Evolutionary conservation across 1,140 invertebrate species (phyloP).

Genomic region (Sitobion miscanthi): DNA sequence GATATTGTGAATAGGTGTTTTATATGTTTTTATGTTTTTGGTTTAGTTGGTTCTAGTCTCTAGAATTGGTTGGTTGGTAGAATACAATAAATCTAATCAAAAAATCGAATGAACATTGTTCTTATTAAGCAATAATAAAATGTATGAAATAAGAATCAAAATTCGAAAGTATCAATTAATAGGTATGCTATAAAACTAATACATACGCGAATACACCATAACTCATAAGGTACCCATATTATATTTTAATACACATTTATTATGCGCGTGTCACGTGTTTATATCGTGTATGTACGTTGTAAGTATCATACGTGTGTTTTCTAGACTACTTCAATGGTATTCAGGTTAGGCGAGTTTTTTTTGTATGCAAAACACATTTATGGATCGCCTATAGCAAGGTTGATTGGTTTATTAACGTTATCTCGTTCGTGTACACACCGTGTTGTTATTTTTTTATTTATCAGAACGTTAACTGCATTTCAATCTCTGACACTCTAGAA

Average conservation of each 20-base stretch:
- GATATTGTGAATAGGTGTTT: neutral
- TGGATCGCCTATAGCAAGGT: neutral
- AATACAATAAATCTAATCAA: neutral
- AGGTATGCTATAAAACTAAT: neutral
- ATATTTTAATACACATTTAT: neutral
- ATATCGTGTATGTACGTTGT: neutral
- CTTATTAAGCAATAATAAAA: neutral
- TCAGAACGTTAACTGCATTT: neutral
- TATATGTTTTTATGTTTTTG: neutral
- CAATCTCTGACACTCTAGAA: neutral
- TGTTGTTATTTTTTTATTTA: neutral
- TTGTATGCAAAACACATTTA: conserved; percentile 17
- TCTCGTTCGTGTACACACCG: neutral
- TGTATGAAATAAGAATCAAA: neutral
- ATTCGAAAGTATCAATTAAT: neutral
- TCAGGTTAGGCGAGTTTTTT: conserved; percentile 28
- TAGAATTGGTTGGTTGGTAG: neutral
- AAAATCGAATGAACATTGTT: neutral
- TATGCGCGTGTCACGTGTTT: neutral
- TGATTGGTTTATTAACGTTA: conserved; percentile 1
- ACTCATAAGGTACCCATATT: neutral
- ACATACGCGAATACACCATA: neutral
- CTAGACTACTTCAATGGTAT: conserved; percentile 34
- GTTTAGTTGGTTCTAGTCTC: neutral
- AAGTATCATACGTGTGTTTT: neutral